Evolutionary conservation across 2,888 invertebrate species (phyloP).

Genomic region (Habroteleia sp.): DNA sequence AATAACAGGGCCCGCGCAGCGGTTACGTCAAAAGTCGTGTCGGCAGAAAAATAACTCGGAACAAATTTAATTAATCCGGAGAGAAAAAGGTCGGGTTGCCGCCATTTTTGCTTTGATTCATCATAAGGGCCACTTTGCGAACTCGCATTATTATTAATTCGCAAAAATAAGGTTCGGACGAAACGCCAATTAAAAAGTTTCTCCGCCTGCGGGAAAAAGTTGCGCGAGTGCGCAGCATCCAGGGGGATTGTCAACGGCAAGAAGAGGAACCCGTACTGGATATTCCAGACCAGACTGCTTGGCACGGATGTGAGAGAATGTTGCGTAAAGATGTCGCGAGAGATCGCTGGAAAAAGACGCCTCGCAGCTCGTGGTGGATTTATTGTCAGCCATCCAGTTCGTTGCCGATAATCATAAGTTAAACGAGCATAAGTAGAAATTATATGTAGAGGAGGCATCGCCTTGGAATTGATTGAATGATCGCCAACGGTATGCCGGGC

Average conservation of each 20-base stretch:
- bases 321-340: constrained; percentile 54
- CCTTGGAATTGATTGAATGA: constrained; percentile 57
- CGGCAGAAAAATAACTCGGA: not conserved
- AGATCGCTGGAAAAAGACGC: constrained; percentile 48
- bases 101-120: too few species aligned
- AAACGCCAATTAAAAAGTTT: constrained; percentile 46
- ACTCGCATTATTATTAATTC: constrained; percentile 33
- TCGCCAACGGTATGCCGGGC: constrained; percentile 39
- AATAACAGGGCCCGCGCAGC: constrained; percentile 22
- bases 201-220: constrained; percentile 5
- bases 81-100: not conserved
- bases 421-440: constrained; percentile 58
- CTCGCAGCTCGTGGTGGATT: constrained; percentile 58
- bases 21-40: constrained; percentile 20
- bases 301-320: constrained; percentile 67
- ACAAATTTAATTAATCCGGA: not conserved
- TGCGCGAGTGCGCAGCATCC: constrained; percentile 15
- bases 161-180: constrained; percentile 20
- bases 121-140: too few species aligned
- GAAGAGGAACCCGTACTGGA: constrained; percentile 58
- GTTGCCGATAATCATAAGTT: constrained; percentile 64
- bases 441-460: constrained; percentile 42
- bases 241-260: constrained; percentile 46
- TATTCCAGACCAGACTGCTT: constrained; percentile 72
- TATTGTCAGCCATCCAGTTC: constrained; percentile 56